Conservation (phyloP, 2,113 vertebrate species). For the Stigmatopora nigra region DNA sequence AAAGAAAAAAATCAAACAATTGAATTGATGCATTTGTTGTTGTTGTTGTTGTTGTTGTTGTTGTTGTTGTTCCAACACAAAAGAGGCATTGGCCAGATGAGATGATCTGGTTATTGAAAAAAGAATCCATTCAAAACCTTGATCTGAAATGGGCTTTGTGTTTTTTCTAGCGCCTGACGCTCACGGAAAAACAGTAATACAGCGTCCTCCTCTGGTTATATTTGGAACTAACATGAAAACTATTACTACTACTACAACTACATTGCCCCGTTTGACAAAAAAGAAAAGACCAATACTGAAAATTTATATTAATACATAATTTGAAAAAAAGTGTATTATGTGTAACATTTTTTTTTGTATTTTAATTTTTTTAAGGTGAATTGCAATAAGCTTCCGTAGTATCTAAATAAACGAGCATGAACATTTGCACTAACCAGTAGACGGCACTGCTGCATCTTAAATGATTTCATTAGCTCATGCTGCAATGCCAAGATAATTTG, state of each 20-base stretch:
- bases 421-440: slow-evolving; percentile 43
- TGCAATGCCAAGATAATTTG: background rate
- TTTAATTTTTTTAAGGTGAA: too few relatives aligned
- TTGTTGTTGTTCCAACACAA: too few relatives aligned
- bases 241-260: background rate
- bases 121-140: background rate
- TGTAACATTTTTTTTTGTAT: too few relatives aligned
- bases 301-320: background rate
- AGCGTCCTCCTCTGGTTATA: slow-evolving; percentile 56
- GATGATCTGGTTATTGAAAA: background rate
- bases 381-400: too few relatives aligned
- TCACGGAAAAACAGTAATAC: slow-evolving; percentile 21
- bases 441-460: slow-evolving; percentile 56
- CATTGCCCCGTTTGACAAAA: background rate
- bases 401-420: background rate
- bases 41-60: too few relatives aligned
- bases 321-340: background rate
- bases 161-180: background rate
- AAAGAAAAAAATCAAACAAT: too few relatives aligned
- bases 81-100: background rate
- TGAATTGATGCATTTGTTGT: too few relatives aligned
- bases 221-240: background rate
- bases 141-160: background rate
- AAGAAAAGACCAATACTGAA: background rate
- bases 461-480: slow-evolving; percentile 5